These are phyloP conservation scores for Lepidurus packardi DNA, from an alignment of 1,140 invertebrate genomes.

Conservation along the genomic window DNA sequence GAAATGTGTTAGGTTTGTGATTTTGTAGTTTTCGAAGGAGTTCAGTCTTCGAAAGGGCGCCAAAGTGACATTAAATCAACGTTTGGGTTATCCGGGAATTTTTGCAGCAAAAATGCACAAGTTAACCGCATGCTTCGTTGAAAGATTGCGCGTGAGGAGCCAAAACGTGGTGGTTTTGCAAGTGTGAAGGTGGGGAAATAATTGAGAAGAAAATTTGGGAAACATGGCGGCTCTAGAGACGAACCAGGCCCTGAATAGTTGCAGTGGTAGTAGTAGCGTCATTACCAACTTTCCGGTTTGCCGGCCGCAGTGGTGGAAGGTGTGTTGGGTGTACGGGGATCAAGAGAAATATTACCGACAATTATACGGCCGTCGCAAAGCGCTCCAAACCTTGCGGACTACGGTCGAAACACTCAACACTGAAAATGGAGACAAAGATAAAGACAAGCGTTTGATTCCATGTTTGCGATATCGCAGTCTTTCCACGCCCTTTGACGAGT, in stretches of 20 bases:
- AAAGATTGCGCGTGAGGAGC: too few species aligned
- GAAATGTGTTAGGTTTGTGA: too few species aligned
- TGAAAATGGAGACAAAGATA: constrained; percentile 8
- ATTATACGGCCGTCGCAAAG: constrained; percentile 60
- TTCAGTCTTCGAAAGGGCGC: too few species aligned
- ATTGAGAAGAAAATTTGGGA: neutral
- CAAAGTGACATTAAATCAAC: too few species aligned
- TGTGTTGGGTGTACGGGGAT: constrained; percentile 77
- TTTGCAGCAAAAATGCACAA: too few species aligned
- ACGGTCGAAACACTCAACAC: constrained; percentile 27
- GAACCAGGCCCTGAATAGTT: neutral
- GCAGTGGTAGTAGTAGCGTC: neutral
- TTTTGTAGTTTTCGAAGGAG: too few species aligned
- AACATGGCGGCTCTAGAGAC: neutral
- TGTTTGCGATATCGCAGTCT: constrained; percentile 23
- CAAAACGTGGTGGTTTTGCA: too few species aligned
- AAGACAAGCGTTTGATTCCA: constrained; percentile 28
- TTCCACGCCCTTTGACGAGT: neutral
- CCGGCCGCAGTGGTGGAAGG: constrained; percentile 81
- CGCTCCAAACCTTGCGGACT: constrained; percentile 38
- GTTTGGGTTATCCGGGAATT: too few species aligned
- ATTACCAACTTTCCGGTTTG: neutral
- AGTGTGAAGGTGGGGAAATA: neutral
- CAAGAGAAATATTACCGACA: constrained; percentile 76
- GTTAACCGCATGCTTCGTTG: too few species aligned